phyloP scores from a whole-genome alignment of 92 coral and sea anemone genomes.

The Epizoanthus ramosus region DNA sequence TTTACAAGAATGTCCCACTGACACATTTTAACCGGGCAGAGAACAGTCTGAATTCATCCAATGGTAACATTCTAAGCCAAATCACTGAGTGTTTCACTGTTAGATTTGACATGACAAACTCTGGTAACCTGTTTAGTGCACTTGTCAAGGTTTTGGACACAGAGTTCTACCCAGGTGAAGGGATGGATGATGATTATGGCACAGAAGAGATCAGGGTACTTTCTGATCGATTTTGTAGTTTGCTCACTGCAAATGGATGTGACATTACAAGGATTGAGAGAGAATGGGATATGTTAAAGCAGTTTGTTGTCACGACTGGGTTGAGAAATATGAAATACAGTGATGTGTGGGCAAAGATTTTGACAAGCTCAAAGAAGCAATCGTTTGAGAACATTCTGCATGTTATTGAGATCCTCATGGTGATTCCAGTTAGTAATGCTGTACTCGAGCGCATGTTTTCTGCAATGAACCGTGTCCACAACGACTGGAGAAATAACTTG shows the following conservation, averaged over 20 bases:
- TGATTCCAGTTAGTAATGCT: slow-evolving; percentile 27
- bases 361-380: slow-evolving; percentile 27
- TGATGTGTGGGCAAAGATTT: slow-evolving; percentile 47
- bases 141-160: slow-evolving; percentile 53
- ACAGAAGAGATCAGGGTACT: slow-evolving; percentile 46
- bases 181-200: slow-evolving; percentile 26
- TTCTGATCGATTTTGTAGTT: slow-evolving; percentile 27
- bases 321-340: slow-evolving; percentile 9
- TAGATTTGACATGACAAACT: slow-evolving; percentile 48
- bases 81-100: slow-evolving; percentile 51
- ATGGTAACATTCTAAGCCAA: slow-evolving; percentile 23
- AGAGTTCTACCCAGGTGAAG: slow-evolving; percentile 26
- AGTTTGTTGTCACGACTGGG: slow-evolving; percentile 41
- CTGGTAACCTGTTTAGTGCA: slow-evolving; percentile 55
- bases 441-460: slow-evolving; percentile 12
- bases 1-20: slow-evolving; percentile 35
- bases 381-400: slow-evolving; percentile 35
- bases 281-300: slow-evolving; percentile 45
- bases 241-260: slow-evolving; percentile 50
- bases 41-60: slow-evolving; percentile 42
- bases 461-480: slow-evolving; percentile 42
- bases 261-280: slow-evolving; percentile 19
- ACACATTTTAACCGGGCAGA: slow-evolving; percentile 34
- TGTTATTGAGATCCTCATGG: slow-evolving; percentile 26
- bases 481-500: slow-evolving; percentile 42